Evolutionary conservation across 1,140 invertebrate species (phyloP), one percentile per base, ranked within the genome.

Genomic region (Zaprionus africanus): DNA sequence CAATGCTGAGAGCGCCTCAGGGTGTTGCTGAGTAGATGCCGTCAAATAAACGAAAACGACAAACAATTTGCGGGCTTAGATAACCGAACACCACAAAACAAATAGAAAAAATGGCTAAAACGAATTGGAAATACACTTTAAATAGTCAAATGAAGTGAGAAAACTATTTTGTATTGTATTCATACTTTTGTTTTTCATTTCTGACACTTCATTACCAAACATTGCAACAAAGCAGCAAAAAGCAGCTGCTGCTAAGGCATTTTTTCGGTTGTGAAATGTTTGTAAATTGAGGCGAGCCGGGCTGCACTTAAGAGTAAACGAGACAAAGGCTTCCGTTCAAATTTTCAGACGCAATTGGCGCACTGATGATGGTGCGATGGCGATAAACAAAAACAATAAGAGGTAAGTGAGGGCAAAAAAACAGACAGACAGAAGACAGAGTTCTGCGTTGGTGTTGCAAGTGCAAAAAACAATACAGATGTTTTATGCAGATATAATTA

Each of bases 1-100:
- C 43, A 31, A 22, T 63, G 63, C 49, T 56, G 63, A 51, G 51
- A 38, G 61, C 41, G 19, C 51, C 60, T 51, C 41, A 6, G 19
- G 54, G 53, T 1, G 22, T 49, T 46, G 38, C 53, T 58, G 19
- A 41, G 51, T 5, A 34, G 19, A 56, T 46, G 56, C 51, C 62
- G 26, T 77, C 17, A 38, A 73, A 59, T 24, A 59, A 58, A 66
- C 5, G 15, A 68, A 64, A 69, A 81, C 70, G 22, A 51, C 46
- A 71, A 54, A 58, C 63, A 75, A 41, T 63, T 54, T 76, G 65
- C 66, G 53, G 31, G 31, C 78, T 78, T 79, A 53, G 65, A 71
- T n/a, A 57, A 49, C 51, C 11, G 19, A 22, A 76, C 72, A 79
- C 46, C 13, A 19, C 6, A 28, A 69, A 73, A 41, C 38, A 58